Conservation (phyloP, 2,113 vertebrate genomes). For the Cardinalis cardinalis region DNA sequence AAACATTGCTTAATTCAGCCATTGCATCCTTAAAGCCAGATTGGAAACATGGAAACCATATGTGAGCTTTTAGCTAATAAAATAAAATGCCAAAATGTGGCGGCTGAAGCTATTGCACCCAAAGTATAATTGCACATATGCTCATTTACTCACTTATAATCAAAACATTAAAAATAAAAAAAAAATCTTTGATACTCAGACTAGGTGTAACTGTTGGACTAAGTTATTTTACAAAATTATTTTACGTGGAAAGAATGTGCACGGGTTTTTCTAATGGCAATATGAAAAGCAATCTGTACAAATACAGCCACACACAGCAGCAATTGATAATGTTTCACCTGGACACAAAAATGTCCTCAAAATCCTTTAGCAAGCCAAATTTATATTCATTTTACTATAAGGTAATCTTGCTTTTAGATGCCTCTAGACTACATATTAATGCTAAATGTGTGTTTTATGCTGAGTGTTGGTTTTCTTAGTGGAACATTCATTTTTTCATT, state of each 20-base stretch:
- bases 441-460: background rate
- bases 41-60: constrained; percentile 81
- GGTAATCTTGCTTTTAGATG: background rate
- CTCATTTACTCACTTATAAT: constrained; percentile 77
- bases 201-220: constrained; percentile 71
- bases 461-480: background rate
- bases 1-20: constrained; percentile 71
- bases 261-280: constrained; percentile 53
- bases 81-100: constrained; percentile 77
- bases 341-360: constrained; percentile 23
- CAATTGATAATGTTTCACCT: constrained; percentile 67
- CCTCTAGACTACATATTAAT: background rate
- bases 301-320: constrained; percentile 61
- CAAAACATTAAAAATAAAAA: constrained; percentile 69
- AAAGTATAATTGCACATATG: constrained; percentile 79
- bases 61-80: constrained; percentile 79
- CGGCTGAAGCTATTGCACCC: constrained; percentile 73
- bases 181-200: constrained; percentile 66
- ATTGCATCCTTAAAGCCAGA: constrained; percentile 71
- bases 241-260: constrained; percentile 74
- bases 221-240: constrained; percentile 70
- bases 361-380: background rate
- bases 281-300: constrained; percentile 67
- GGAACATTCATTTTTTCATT: background rate
- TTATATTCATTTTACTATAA: background rate